Conservation (phyloP, 2,888 invertebrate genomes). For the Drosophila rubida region DNA sequence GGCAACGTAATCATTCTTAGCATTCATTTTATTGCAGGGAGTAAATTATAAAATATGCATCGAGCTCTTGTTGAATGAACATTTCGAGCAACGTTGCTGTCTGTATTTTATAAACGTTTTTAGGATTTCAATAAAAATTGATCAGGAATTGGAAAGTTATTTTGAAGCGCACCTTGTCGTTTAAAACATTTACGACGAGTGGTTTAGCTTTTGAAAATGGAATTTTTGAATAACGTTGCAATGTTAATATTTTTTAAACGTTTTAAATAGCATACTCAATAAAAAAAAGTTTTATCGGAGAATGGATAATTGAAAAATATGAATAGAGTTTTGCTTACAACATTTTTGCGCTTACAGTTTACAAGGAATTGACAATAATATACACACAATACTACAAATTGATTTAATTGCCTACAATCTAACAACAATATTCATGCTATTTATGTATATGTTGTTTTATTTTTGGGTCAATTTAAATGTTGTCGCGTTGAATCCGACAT, state of each 20-base stretch:
- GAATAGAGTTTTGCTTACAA: constrained; percentile 5
- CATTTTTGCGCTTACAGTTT: constrained; percentile 50
- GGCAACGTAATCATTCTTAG: neutral
- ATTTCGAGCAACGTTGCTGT: constrained; percentile 24
- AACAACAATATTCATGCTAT: constrained; percentile 32
- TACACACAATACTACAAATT: constrained; percentile 27
- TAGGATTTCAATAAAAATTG: constrained; percentile 3
- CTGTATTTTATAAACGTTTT: constrained; percentile 14
- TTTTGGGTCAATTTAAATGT: constrained; percentile 10
- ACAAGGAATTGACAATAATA: constrained; percentile 26
- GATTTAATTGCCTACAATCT: constrained; percentile 28
- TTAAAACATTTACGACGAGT: constrained; percentile 34
- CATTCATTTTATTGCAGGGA: neutral
- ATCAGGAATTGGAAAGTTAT: constrained; percentile 7
- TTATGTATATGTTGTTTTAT: constrained; percentile 2
- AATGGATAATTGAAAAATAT: constrained; percentile 12
- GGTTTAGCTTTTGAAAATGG: constrained; percentile 4
- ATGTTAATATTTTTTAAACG: neutral
- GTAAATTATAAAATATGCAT: neutral
- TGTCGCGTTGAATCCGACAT: neutral
- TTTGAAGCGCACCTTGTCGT: neutral
- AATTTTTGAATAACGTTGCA: constrained; percentile 20
- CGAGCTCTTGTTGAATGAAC: constrained; percentile 12
- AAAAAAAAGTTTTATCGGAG: constrained; percentile 8
- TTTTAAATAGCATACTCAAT: constrained; percentile 16